Percentiles rank a stretch among this genome's conserved stretches.
Evolutionary conservation across 2,888 invertebrate species (phyloP).

Genomic region (Heliconius aoede): DNA sequence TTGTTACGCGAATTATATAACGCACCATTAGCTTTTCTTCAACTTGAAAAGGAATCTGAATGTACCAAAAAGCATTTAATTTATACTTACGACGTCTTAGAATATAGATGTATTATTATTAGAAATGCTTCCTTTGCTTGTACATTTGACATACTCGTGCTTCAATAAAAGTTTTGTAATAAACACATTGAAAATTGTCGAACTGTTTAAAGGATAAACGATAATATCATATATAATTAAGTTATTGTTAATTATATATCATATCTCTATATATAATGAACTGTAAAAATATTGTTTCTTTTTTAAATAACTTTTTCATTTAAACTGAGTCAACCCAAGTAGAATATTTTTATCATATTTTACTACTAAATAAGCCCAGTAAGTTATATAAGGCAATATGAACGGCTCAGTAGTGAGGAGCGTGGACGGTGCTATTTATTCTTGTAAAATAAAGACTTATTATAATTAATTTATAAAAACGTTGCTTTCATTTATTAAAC

Average conservation of each 20-base stretch:
- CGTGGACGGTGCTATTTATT: too few relatives aligned
- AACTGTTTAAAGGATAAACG: background rate
- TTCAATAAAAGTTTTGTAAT: background rate
- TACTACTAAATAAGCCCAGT: too few relatives aligned
- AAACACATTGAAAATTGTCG: background rate
- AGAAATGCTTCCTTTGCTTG: background rate
- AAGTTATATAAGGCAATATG: background rate
- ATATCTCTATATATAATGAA: too few relatives aligned
- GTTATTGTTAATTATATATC: too few relatives aligned
- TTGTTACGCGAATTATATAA: slow-evolving; percentile 18
- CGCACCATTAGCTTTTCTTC: slow-evolving; percentile 19
- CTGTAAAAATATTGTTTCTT: too few relatives aligned
- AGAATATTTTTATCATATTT: too few relatives aligned
- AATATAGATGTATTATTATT: slow-evolving; percentile 1
- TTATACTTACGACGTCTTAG: background rate
- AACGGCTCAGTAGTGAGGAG: too few relatives aligned
- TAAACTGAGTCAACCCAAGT: too few relatives aligned
- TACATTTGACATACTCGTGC: background rate
- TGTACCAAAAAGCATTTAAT: slow-evolving; percentile 10
- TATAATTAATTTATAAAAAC: background rate
- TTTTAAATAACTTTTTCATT: too few relatives aligned
- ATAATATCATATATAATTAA: too few relatives aligned
- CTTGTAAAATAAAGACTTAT: too few relatives aligned
- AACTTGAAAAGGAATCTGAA: slow-evolving; percentile 7
- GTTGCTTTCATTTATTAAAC: background rate